phyloP scores from a whole-genome alignment of 1,140 invertebrate species.

The Lepidurus arcticus region DNA sequence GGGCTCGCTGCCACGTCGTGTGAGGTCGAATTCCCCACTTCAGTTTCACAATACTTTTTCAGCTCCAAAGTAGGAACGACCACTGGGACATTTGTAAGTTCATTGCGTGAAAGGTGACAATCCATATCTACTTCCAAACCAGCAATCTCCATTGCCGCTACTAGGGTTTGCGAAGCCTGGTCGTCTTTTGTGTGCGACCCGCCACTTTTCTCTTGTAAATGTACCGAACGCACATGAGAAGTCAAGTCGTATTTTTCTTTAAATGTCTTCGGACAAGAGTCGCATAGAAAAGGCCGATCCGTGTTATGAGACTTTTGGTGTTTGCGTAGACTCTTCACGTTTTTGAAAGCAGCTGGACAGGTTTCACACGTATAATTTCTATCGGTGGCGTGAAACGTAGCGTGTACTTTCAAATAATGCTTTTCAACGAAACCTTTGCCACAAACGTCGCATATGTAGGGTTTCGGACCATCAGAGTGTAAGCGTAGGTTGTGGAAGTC shows the following conservation, averaged over 20 bases:
- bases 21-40: background rate
- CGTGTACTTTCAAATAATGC: background rate
- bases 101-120: background rate
- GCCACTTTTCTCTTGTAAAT: background rate
- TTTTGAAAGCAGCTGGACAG: background rate
- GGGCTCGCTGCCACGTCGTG: background rate
- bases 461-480: background rate
- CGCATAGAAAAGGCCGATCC: background rate
- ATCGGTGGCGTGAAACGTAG: background rate
- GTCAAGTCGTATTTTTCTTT: background rate
- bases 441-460: background rate
- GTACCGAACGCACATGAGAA: background rate
- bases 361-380: background rate
- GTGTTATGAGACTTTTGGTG: background rate
- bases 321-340: background rate
- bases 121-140: background rate
- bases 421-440: background rate
- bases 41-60: background rate
- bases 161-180: background rate
- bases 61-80: background rate
- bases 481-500: background rate
- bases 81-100: background rate
- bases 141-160: background rate
- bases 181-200: background rate
- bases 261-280: background rate